These are phyloP conservation scores for Picus viridis DNA, from an alignment of 2,797 vertebrate genomes.

Conservation along the genomic window DNA sequence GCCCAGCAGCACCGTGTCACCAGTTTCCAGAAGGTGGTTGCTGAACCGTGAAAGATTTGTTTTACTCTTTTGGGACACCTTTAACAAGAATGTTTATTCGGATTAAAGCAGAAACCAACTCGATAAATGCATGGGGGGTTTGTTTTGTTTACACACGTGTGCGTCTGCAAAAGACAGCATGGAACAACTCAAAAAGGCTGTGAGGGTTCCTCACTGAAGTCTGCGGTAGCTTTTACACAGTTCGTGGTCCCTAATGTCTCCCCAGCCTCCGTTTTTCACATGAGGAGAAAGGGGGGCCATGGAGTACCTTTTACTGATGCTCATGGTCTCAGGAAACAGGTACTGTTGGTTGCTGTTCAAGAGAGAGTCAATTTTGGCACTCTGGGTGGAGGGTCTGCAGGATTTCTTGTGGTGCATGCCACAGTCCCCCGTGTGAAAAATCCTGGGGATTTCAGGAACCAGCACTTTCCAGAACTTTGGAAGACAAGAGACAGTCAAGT, in stretches of 20 bases:
- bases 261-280: constrained; percentile 98
- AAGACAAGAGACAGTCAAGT: constrained; percentile 93
- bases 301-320: constrained; percentile 89
- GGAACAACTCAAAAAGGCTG: constrained; percentile 47
- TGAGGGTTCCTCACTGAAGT: constrained; percentile 87
- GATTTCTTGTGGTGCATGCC: constrained; percentile 98
- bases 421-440: constrained; percentile 97
- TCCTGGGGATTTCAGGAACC: constrained; percentile 90
- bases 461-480: constrained; percentile 96
- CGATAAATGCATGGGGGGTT: constrained; percentile 48
- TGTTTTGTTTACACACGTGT: constrained; percentile 19
- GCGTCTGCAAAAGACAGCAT: constrained; percentile 51
- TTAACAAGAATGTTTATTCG: constrained; percentile 69
- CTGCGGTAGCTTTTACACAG: constrained; percentile 97
- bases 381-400: constrained; percentile 90
- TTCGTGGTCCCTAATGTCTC: constrained; percentile 98
- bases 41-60: constrained; percentile 51
- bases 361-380: constrained; percentile 91
- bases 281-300: constrained; percentile 88
- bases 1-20: background rate
- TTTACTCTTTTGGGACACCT: constrained; percentile 61
- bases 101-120: constrained; percentile 80
- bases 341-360: constrained; percentile 89
- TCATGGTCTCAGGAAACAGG: constrained; percentile 92
- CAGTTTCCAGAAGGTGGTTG: constrained; percentile 29